A percentile compares a stretch with the other conserved stretches of the same genome.
These are phyloP conservation scores for Petrolisthes cinctipes DNA, from an alignment of 2,888 invertebrate genomes.

Conservation along the genomic window DNA sequence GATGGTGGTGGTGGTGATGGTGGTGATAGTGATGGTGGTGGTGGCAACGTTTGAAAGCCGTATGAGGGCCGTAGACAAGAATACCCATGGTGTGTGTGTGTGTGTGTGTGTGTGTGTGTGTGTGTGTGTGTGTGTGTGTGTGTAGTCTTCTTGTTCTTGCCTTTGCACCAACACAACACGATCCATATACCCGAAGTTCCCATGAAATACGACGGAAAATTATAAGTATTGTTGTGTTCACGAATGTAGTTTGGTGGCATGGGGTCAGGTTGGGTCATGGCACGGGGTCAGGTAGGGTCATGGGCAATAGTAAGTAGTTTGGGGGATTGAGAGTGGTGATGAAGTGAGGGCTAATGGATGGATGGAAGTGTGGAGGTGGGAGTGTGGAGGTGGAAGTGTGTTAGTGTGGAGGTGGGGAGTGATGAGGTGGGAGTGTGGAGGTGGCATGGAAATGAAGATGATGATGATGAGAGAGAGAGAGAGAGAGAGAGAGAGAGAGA, in stretches of 20 bases:
- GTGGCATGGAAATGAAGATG: not conserved
- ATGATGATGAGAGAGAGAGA: not conserved
- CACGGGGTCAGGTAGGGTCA: not conserved
- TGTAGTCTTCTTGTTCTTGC: too few relatives aligned
- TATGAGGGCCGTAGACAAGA: not conserved
- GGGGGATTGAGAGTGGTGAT: not conserved
- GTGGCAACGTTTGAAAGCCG: not conserved
- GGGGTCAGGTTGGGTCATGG: not conserved
- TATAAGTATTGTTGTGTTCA: not conserved
- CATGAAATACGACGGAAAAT: not conserved
- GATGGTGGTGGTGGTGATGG: constrained; percentile 2
- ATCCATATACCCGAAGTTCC: not conserved
- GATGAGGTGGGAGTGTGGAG: not conserved
- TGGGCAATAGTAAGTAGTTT: too few relatives aligned
- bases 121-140: not conserved
- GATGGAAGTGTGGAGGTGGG: not conserved
- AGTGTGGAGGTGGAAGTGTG: not conserved
- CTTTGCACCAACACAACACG: too few relatives aligned
- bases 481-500: not conserved
- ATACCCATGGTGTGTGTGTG: too few relatives aligned
- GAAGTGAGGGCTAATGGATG: not conserved
- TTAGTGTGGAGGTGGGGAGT: not conserved
- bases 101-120: constrained; percentile 11
- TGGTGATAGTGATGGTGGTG: constrained; percentile 7
- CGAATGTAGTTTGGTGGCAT: too few relatives aligned